Evolutionary conservation across 1,140 invertebrate genomes (phyloP).

Genomic region (Stegodyphus dumicola): DNA sequence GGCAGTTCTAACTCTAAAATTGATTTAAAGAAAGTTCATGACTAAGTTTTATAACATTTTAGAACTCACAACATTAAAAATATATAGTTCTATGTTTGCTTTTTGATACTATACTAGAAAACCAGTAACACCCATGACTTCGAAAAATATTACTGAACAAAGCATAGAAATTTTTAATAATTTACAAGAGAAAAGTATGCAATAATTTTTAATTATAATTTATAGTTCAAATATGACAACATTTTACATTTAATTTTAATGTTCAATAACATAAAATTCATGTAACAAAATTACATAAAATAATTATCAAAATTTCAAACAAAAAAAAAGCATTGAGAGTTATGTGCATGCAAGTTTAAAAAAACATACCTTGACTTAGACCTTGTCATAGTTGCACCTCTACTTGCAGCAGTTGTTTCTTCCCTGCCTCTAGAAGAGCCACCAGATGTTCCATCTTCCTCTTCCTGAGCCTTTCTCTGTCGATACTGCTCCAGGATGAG

Average conservation of each 20-base stretch:
- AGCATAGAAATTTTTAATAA: too few relatives aligned
- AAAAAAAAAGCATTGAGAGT: background rate
- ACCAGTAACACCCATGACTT: too few relatives aligned
- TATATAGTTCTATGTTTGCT: too few relatives aligned
- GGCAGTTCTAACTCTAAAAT: too few relatives aligned
- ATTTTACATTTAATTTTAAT: background rate
- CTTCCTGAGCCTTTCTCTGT: conserved; percentile 93
- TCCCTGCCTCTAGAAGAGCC: conserved; percentile 17
- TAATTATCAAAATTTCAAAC: background rate
- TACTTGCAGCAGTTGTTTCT: conserved; percentile 21
- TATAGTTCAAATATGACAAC: background rate
- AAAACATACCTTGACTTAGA: conserved; percentile 53
- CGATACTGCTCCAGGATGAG: conserved; percentile 94
- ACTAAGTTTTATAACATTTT: too few relatives aligned
- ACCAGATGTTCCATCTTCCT: conserved; percentile 71
- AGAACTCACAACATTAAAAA: too few relatives aligned
- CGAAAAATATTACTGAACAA: too few relatives aligned
- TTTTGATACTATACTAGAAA: too few relatives aligned
- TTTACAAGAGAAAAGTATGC: too few relatives aligned
- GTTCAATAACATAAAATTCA: background rate
- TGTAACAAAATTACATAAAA: background rate
- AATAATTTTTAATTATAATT: too few relatives aligned
- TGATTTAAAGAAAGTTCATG: too few relatives aligned
- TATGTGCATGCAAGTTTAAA: background rate
- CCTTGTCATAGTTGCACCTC: conserved; percentile 45